Conservation (phyloP, 2,888 invertebrate species). For the Omphaloscelis lunosa region DNA sequence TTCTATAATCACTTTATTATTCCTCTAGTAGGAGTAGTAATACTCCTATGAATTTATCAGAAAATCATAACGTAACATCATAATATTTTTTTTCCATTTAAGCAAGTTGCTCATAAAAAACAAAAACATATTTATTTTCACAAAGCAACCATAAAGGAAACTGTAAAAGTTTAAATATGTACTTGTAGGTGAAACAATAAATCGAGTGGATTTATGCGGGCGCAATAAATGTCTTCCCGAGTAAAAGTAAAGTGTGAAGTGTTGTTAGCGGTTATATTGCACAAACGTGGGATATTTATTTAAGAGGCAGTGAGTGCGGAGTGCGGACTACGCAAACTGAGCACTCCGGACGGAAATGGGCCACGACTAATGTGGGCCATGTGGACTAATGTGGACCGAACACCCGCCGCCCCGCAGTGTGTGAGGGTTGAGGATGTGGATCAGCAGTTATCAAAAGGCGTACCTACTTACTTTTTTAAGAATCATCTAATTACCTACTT, state of each 20-base stretch:
- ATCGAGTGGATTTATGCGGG: conserved; percentile 82
- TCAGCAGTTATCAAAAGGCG: not conserved
- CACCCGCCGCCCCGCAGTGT: conserved; percentile 62
- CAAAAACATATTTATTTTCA: conserved; percentile 59
- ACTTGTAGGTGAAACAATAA: conserved; percentile 76
- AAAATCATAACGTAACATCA: not conserved
- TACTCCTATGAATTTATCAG: not conserved
- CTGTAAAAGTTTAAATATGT: conserved; percentile 68
- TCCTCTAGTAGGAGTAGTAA: not conserved
- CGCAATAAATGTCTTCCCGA: conserved; percentile 81
- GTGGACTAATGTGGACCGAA: conserved; percentile 54
- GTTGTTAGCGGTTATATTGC: conserved; percentile 86
- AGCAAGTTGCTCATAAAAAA: conserved; percentile 43
- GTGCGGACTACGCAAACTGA: conserved; percentile 79
- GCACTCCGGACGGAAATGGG: conserved; percentile 86
- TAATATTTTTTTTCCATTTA: not conserved
- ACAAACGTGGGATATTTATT: conserved; percentile 89
- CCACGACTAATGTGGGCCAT: conserved; percentile 83
- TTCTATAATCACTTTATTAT: not conserved
- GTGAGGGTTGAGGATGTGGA: conserved; percentile 30
- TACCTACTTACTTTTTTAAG: not conserved
- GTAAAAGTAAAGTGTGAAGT: conserved; percentile 86
- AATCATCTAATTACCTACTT: not conserved
- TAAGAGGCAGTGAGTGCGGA: conserved; percentile 80
- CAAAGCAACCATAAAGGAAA: conserved; percentile 60